phyloP scores from a whole-genome alignment of 2,797 vertebrate genomes.

The Erethizon dorsatum region DNA sequence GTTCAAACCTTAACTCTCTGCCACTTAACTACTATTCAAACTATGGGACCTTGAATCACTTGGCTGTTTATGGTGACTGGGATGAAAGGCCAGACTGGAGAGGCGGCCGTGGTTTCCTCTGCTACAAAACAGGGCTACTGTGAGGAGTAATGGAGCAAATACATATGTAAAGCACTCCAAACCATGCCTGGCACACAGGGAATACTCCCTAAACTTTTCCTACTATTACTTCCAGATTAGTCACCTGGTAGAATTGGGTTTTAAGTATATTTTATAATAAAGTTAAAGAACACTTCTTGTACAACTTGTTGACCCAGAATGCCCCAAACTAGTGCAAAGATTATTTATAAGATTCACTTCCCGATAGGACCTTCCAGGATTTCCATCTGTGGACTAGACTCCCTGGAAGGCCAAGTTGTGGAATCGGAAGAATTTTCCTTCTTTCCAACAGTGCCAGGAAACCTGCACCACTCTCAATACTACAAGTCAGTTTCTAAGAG shows the following conservation, averaged over 20 bases:
- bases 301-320: not conserved
- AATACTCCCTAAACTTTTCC: not conserved
- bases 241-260: not conserved
- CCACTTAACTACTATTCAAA: not conserved
- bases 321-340: constrained; percentile 9
- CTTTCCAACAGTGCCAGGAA: constrained; percentile 32
- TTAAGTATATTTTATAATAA: not conserved
- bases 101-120: not conserved
- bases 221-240: constrained; percentile 47
- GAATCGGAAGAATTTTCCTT: constrained; percentile 71
- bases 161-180: not conserved
- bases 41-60: not conserved
- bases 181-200: not conserved
- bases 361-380: constrained; percentile 68
- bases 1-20: constrained; percentile 5
- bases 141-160: not conserved
- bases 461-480: constrained; percentile 5
- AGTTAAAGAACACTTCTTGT: not conserved
- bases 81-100: not conserved
- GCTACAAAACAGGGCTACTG: not conserved
- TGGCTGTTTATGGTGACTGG: not conserved
- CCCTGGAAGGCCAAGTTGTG: constrained; percentile 44
- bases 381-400: constrained; percentile 41
- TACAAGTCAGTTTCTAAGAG: not conserved
- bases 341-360: constrained; percentile 64